Conservation (phyloP, 1,140 invertebrate species). For the Tachypleus tridentatus region DNA sequence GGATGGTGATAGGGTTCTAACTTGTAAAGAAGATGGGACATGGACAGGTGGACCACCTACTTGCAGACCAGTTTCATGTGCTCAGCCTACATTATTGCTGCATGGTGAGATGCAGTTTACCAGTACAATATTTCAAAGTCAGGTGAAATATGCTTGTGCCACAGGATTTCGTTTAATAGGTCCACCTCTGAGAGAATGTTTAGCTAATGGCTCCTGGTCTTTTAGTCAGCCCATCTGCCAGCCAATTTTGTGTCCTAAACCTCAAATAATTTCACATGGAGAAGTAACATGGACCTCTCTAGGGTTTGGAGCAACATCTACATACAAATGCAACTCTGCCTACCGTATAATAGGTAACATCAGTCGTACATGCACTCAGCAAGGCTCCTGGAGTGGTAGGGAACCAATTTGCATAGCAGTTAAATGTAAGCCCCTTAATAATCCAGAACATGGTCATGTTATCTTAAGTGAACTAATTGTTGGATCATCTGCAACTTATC, state of each 20-base stretch:
- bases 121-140: constrained; percentile 63
- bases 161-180: constrained; percentile 69
- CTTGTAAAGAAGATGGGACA: constrained; percentile 51
- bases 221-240: constrained; percentile 43
- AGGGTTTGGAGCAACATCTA: constrained; percentile 13
- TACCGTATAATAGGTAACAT: constrained; percentile 50
- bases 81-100: constrained; percentile 45
- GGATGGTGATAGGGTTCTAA: constrained; percentile 36
- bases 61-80: constrained; percentile 46
- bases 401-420: constrained; percentile 14
- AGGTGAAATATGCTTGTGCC: constrained; percentile 61
- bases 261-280: constrained; percentile 18
- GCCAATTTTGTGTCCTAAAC: constrained; percentile 22
- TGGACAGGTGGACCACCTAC: constrained; percentile 63
- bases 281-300: constrained; percentile 13
- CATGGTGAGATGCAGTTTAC: constrained; percentile 67
- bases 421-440: not conserved
- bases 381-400: constrained; percentile 45
- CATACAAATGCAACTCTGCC: constrained; percentile 35
- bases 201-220: constrained; percentile 65
- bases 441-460: not conserved
- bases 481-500: constrained; percentile 26
- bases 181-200: constrained; percentile 46
- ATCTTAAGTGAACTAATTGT: not conserved
- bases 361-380: constrained; percentile 45